Conservation (phyloP, 2,888 invertebrate genomes). For the Pilophorus perplexus region DNA sequence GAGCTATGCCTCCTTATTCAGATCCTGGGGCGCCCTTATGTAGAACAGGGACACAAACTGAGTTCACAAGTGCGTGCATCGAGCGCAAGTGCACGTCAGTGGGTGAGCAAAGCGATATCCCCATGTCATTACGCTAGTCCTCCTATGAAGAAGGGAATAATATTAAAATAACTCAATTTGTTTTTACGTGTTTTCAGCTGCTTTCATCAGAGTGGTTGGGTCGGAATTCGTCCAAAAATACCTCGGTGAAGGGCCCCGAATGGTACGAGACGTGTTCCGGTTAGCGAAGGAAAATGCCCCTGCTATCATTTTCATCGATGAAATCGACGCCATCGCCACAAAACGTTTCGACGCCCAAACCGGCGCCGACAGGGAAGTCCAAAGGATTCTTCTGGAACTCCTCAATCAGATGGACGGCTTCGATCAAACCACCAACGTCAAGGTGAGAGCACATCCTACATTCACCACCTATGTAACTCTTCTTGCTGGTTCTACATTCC, state of each 20-base stretch:
- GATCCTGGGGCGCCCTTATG: no score
- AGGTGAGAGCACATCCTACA: constrained; percentile 58
- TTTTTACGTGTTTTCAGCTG: constrained; percentile 69
- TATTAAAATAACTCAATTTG: no score
- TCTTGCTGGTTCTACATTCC: neutral
- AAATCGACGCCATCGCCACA: constrained; percentile 99
- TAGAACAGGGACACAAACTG: no score
- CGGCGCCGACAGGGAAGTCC: constrained; percentile 97
- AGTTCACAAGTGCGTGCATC: no score
- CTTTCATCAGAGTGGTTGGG: constrained; percentile 97
- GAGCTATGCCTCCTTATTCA: no score
- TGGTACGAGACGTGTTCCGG: constrained; percentile 98
- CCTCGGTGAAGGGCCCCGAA: constrained; percentile 96
- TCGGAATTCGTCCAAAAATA: constrained; percentile 99
- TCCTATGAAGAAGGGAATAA: no score
- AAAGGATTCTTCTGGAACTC: constrained; percentile 92
- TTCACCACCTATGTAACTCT: neutral
- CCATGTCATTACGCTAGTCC: no score
- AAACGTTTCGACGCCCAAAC: constrained; percentile 96
- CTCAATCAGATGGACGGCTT: constrained; percentile 99
- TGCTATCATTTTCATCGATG: constrained; percentile 99
- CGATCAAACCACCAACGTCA: constrained; percentile 99
- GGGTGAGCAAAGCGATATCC: no score
- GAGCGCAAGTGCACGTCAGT: no score
- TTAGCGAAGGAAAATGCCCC: constrained; percentile 99